Evolutionary conservation across 2,797 vertebrate genomes (phyloP).

Genomic region (Artibeus lituratus): DNA sequence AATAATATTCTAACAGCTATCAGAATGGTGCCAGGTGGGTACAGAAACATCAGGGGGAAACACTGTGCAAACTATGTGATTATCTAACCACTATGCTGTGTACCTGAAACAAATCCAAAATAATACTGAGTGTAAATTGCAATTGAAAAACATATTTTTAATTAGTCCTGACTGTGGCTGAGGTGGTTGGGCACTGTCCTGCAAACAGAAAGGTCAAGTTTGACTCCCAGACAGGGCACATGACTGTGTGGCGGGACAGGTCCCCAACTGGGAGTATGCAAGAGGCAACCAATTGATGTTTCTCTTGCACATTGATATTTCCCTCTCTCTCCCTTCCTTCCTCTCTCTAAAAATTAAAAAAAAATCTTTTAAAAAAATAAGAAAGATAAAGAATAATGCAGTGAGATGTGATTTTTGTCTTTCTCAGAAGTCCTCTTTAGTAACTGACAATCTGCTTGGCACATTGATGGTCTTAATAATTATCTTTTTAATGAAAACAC

Average conservation of each 20-base stretch:
- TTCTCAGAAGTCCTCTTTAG: not conserved
- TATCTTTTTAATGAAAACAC: conserved; percentile 9
- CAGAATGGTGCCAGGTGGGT: no score
- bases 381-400: not conserved
- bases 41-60: no score
- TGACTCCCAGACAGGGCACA: not conserved
- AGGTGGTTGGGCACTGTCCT: no score
- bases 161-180: no score
- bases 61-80: no score
- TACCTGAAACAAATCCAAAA: no score
- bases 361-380: not conserved
- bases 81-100: no score
- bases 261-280: accelerated
- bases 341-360: not conserved
- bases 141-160: no score
- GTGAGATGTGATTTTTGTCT: not conserved
- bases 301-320: not conserved
- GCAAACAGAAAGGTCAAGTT: not conserved
- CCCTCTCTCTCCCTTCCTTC: not conserved
- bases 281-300: not conserved
- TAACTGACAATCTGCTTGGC: not conserved
- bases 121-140: no score
- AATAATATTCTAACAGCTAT: no score
- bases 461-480: not conserved
- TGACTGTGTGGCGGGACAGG: not conserved